A percentile compares a stretch with the other conserved stretches of the same genome.
Conservation (phyloP, 2,888 invertebrate genomes). For the Heliconius hortense region DNA sequence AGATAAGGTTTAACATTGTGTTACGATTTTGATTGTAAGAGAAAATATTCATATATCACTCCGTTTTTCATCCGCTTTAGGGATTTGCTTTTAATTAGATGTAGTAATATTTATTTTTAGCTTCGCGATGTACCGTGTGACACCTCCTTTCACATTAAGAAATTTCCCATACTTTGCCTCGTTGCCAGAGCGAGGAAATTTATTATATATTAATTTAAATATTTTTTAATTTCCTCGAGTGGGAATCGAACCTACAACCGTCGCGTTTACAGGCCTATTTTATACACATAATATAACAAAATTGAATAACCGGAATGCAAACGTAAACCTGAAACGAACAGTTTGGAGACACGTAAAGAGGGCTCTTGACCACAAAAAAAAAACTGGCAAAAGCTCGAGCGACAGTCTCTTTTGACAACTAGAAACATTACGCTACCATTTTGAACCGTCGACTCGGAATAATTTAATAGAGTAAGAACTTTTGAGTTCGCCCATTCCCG, state of each 20-base stretch:
- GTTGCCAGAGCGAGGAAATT: not conserved
- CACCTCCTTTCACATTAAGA: no score
- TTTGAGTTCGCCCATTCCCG: slow-evolving; percentile 59
- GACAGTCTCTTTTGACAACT: slow-evolving; percentile 58
- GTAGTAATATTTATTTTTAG: no score
- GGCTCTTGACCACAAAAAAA: slow-evolving; percentile 54
- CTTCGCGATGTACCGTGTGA: no score
- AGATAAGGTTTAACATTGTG: not conserved
- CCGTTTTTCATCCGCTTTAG: no score
- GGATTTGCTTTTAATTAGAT: no score
- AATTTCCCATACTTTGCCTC: no score
- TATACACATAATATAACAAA: not conserved
- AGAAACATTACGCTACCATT: slow-evolving; percentile 70
- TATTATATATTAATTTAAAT: not conserved
- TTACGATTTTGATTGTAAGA: not conserved
- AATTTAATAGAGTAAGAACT: slow-evolving; percentile 74
- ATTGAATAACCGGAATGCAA: slow-evolving; percentile 7
- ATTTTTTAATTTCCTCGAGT: not conserved
- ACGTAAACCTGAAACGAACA: slow-evolving; percentile 38
- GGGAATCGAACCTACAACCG: no score
- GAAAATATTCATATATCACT: no score
- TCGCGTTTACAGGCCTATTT: no score
- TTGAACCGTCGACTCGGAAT: slow-evolving; percentile 70
- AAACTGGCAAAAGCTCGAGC: slow-evolving; percentile 52
- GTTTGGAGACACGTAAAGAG: slow-evolving; percentile 52